Conservation (phyloP, 2,113 vertebrate species). For the Macrotus californicus region DNA sequence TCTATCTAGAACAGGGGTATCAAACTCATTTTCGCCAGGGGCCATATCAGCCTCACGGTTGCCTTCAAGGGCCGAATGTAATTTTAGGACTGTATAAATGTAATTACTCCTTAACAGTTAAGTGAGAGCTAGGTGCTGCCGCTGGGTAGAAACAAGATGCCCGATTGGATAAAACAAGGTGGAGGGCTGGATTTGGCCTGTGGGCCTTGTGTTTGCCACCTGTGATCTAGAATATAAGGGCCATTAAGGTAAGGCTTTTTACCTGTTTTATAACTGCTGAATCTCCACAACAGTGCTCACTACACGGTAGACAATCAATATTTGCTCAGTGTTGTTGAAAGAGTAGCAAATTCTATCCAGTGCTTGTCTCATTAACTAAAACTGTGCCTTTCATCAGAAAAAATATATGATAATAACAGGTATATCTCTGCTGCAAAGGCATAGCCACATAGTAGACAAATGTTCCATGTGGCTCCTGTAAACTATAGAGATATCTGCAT, state of each 20-base stretch:
- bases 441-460: neutral
- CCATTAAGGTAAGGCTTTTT: neutral
- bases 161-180: too few species aligned
- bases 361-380: slow-evolving; percentile 7
- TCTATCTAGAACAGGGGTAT: neutral
- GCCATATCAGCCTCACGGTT: too few species aligned
- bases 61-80: too few species aligned
- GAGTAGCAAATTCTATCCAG: slow-evolving; percentile 17
- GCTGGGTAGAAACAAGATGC: too few species aligned
- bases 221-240: neutral
- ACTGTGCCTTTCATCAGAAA: neutral
- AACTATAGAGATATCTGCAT: neutral
- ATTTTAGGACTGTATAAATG: too few species aligned
- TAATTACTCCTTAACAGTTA: too few species aligned
- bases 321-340: neutral
- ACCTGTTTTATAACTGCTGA: neutral
- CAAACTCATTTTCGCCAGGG: too few species aligned
- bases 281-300: neutral
- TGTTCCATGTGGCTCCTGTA: neutral
- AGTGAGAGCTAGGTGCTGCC: too few species aligned
- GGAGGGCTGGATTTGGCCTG: too few species aligned
- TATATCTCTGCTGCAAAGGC: neutral
- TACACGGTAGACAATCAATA: neutral
- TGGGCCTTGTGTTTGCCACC: too few species aligned
- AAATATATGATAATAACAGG: neutral